Conservation (phyloP, 2,113 vertebrate genomes). For the Colinus virginianus region DNA sequence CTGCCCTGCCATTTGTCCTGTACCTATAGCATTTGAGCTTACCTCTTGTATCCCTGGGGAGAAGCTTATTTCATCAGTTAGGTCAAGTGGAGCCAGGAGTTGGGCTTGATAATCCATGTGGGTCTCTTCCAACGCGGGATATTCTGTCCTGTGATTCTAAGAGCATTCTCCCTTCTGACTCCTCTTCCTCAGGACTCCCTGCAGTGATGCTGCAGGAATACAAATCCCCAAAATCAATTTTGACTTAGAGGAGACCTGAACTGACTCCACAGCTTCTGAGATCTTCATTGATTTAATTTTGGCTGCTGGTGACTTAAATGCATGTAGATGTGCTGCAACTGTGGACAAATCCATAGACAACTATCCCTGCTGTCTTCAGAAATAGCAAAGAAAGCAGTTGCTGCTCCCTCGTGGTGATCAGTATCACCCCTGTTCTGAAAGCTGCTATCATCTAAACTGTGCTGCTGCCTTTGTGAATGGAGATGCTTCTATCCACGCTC, state of each 20-base stretch:
- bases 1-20: background rate
- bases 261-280: background rate
- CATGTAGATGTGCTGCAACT: background rate
- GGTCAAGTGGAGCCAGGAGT: background rate
- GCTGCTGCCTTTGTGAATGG: background rate
- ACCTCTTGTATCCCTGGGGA: background rate
- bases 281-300: background rate
- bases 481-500: background rate
- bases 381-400: constrained; percentile 25
- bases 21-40: background rate
- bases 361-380: background rate
- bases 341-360: background rate
- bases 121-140: too few relatives aligned
- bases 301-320: background rate
- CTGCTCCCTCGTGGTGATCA: constrained; percentile 43
- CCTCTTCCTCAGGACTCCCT: background rate
- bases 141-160: too few relatives aligned
- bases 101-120: too few relatives aligned
- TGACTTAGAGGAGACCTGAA: background rate
- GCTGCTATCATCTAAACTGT: background rate
- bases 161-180: background rate
- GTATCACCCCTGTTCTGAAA: background rate
- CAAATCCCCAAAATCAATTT: background rate
- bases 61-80: background rate
- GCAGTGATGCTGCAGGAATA: background rate